These are phyloP conservation scores for Apotomis capreana DNA, from an alignment of 2,888 invertebrate species.

Conservation along the genomic window DNA sequence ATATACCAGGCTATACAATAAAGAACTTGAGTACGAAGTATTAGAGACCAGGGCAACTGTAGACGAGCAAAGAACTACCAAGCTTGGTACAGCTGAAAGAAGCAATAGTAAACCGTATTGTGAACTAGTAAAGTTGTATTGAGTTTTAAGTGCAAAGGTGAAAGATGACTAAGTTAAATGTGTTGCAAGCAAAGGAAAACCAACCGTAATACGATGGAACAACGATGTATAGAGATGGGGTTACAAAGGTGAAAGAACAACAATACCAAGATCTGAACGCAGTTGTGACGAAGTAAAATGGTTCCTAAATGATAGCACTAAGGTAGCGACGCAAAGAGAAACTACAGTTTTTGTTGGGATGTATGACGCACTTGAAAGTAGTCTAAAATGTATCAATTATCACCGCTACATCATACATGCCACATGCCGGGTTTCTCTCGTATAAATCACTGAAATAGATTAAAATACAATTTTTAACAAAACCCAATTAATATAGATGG, in stretches of 20 bases:
- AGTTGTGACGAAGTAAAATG: constrained; percentile 3
- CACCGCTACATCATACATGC: constrained; percentile 15
- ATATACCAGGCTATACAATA: constrained; percentile 12
- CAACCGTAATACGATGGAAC: constrained; percentile 18
- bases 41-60: neutral
- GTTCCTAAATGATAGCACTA: neutral
- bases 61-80: constrained; percentile 67
- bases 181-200: neutral
- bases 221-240: constrained; percentile 1
- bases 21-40: neutral
- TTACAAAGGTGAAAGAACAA: constrained; percentile 35
- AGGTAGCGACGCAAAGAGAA: constrained; percentile 27
- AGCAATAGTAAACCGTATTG: neutral
- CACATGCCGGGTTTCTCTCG: constrained; percentile 6
- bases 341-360: constrained; percentile 18
- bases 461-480: neutral
- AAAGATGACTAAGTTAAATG: constrained; percentile 3
- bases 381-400: constrained; percentile 40
- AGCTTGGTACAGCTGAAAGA: neutral
- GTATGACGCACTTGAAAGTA: constrained; percentile 34
- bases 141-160: constrained; percentile 12
- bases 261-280: neutral
- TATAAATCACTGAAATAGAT: constrained; percentile 1
- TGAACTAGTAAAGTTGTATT: neutral
- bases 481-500: neutral